These are phyloP conservation scores for Alectoris magna DNA, from an alignment of 2,797 vertebrate genomes.

Conservation along the genomic window DNA sequence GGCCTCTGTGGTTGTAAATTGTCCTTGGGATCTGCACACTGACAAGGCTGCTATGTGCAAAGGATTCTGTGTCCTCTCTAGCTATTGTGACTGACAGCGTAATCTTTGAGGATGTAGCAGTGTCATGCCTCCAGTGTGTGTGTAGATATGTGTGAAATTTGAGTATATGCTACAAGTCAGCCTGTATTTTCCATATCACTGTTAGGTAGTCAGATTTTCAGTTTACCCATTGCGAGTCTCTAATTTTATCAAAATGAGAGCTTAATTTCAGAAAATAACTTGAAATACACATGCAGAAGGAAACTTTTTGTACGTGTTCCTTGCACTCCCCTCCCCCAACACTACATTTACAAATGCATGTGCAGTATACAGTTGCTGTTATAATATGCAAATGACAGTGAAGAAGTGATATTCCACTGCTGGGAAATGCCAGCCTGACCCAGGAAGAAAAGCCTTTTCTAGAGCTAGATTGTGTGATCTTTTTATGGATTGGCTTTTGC, in stretches of 20 bases:
- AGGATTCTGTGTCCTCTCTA: slow-evolving; percentile 47
- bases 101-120: slow-evolving; percentile 32
- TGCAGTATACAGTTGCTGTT: neutral
- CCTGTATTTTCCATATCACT: neutral
- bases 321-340: neutral
- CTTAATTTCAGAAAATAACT: neutral
- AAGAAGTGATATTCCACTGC: neutral
- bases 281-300: neutral
- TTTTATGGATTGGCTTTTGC: neutral
- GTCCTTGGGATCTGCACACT: slow-evolving; percentile 4
- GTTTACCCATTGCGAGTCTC: neutral
- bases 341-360: neutral
- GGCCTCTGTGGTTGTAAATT: slow-evolving; percentile 42
- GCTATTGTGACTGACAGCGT: slow-evolving; percentile 51
- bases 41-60: slow-evolving; percentile 45
- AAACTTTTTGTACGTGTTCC: neutral
- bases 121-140: neutral
- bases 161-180: neutral
- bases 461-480: neutral
- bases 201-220: neutral
- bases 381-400: neutral
- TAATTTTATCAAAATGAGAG: neutral
- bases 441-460: neutral
- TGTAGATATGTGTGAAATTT: neutral
- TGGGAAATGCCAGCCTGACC: neutral